A percentile compares a stretch with the other conserved stretches of the same genome.
Conservation (phyloP, 2,888 invertebrate species). For the Drosophila meridiana region DNA sequence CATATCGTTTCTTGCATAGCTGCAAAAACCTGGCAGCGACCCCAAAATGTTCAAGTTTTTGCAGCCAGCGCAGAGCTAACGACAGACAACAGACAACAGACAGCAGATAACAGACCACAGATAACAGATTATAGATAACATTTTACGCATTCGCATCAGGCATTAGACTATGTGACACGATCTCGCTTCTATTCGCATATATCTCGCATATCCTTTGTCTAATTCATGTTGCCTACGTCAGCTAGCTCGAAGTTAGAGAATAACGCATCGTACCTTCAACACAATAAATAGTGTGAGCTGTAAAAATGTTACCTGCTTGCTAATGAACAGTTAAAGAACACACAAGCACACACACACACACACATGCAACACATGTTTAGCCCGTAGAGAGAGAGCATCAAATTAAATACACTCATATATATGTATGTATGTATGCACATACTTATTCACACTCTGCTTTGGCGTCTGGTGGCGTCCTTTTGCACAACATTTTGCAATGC, state of each 20-base stretch:
- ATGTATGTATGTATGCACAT: constrained; percentile 7
- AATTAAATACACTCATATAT: neutral
- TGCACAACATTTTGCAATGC: constrained; percentile 74
- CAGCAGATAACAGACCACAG: neutral
- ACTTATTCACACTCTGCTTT: constrained; percentile 12
- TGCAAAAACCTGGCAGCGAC: constrained; percentile 46
- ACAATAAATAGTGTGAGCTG: constrained; percentile 84
- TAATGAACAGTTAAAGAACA: constrained; percentile 48
- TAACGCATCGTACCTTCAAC: constrained; percentile 81
- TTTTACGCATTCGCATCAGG: constrained; percentile 17
- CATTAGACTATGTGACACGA: constrained; percentile 36
- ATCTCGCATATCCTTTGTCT: constrained; percentile 35
- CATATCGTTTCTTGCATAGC: constrained; percentile 24
- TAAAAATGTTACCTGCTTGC: constrained; percentile 85
- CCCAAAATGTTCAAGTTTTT: constrained; percentile 62
- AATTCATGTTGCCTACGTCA: constrained; percentile 44
- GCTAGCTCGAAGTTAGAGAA: constrained; percentile 33
- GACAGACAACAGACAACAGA: constrained; percentile 17
- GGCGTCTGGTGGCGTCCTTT: constrained; percentile 29
- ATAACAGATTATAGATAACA: constrained; percentile 2
- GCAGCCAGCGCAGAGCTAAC: constrained; percentile 25
- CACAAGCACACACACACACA: constrained; percentile 7
- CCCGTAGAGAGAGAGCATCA: constrained; percentile 36
- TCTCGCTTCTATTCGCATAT: constrained; percentile 52
- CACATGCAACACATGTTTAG: constrained; percentile 39